These are phyloP conservation scores for Orthosia gothica DNA, from an alignment of 2,888 invertebrate genomes.

Conservation along the genomic window DNA sequence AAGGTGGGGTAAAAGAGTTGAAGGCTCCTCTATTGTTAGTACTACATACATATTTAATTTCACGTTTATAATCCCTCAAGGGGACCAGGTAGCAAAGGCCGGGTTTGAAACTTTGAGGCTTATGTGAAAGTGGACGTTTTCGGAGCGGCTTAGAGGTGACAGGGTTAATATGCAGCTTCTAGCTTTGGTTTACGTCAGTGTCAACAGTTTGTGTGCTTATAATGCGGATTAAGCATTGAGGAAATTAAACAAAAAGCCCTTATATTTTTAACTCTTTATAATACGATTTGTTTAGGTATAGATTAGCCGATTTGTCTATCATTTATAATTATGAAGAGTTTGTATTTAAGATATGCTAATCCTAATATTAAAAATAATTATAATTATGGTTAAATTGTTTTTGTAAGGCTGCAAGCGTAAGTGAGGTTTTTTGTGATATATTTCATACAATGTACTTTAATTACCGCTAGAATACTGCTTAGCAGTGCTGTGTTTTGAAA, in stretches of 20 bases:
- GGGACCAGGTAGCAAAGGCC: slow-evolving; percentile 43
- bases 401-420: no score
- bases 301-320: no score
- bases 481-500: no score
- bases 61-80: slow-evolving; percentile 52
- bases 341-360: no score
- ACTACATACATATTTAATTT: slow-evolving; percentile 50
- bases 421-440: no score
- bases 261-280: no score
- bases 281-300: no score
- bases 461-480: no score
- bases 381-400: no score
- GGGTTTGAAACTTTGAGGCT: slow-evolving; percentile 39
- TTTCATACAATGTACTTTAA: no score
- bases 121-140: slow-evolving; percentile 38
- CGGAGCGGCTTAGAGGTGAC: slow-evolving; percentile 38
- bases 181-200: slow-evolving; percentile 25
- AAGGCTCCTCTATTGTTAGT: slow-evolving; percentile 55
- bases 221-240: background rate
- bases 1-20: slow-evolving; percentile 28
- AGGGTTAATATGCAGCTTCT: slow-evolving; percentile 30
- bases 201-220: background rate
- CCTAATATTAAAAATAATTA: no score
- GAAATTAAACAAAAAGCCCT: background rate
- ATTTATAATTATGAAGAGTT: no score